Percentiles rank a stretch among this genome's conserved stretches.
Conservation (phyloP, 2,888 invertebrate genomes). For the Epirrita christyi region DNA sequence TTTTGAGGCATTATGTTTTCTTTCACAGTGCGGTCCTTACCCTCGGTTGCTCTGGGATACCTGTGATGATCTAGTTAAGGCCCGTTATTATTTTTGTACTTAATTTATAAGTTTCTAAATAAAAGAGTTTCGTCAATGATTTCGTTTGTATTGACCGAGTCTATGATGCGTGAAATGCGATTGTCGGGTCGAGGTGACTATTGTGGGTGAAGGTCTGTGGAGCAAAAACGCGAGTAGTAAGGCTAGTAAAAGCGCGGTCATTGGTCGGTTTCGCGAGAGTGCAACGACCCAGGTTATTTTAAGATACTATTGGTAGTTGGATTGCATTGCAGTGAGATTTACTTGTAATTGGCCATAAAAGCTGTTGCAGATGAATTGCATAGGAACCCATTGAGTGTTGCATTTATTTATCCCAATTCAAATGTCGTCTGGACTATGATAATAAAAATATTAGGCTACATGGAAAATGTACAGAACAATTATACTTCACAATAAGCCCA, state of each 20-base stretch:
- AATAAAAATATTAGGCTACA: no score
- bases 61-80: conserved; percentile 66
- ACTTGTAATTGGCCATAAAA: conserved; percentile 5
- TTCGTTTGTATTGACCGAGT: conserved; percentile 63
- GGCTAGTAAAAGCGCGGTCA: conserved; percentile 42
- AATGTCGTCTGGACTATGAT: no score
- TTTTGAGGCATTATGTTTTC: no score
- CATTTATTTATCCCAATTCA: no score
- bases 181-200: conserved; percentile 55
- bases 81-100: conserved; percentile 75
- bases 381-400: background rate
- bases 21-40: conserved; percentile 11
- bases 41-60: conserved; percentile 19
- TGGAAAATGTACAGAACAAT: no score
- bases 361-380: conserved; percentile 8
- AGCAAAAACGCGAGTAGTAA: conserved; percentile 52
- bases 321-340: conserved; percentile 3
- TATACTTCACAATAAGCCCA: no score
- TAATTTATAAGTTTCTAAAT: conserved; percentile 80
- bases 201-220: conserved; percentile 72
- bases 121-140: conserved; percentile 77
- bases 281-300: conserved; percentile 51
- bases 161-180: conserved; percentile 68
- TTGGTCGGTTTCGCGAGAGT: conserved; percentile 38
- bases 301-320: background rate